These are phyloP conservation scores for Anseranas semipalmata DNA, from an alignment of 2,113 vertebrate species.

Conservation along the genomic window DNA sequence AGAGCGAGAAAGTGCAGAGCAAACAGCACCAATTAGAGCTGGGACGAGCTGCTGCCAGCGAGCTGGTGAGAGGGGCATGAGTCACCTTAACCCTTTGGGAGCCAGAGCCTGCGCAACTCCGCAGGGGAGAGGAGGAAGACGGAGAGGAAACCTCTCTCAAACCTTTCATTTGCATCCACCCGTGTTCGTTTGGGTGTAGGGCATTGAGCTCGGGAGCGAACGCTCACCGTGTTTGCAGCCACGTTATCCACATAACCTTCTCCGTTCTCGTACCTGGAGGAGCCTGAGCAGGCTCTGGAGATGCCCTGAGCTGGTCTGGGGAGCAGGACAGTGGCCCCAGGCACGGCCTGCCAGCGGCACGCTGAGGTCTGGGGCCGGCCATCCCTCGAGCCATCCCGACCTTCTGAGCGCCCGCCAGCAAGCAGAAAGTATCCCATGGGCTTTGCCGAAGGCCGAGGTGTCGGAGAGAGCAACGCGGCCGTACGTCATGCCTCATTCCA, in stretches of 20 bases:
- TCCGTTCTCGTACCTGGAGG: not conserved
- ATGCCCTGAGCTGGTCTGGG: fast-evolving
- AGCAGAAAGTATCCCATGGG: not conserved
- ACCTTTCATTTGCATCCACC: not conserved
- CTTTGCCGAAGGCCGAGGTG: not conserved
- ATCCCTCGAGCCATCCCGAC: not conserved
- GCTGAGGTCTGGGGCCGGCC: not conserved
- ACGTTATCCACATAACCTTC: not conserved
- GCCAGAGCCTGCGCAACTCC: not conserved
- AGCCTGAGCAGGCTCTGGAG: not conserved
- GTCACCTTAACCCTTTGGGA: slow-evolving; percentile 59
- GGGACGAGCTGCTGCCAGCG: slow-evolving; percentile 54
- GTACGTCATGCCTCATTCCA: not conserved
- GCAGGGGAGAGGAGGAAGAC: not conserved
- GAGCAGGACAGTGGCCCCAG: not conserved
- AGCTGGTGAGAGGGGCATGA: slow-evolving; percentile 62
- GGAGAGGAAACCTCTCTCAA: not conserved
- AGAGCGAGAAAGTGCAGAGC: slow-evolving; percentile 64
- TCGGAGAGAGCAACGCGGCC: not conserved
- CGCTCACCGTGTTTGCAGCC: fast-evolving
- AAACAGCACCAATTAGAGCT: slow-evolving; percentile 68
- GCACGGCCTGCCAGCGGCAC: not conserved
- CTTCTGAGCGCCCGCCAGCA: not conserved
- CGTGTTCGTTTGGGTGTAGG: not conserved
- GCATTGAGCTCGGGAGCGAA: not conserved